Percentiles rank a stretch among this genome's conserved stretches.
These are phyloP conservation scores for Caenorhabditis sulstoni DNA, from an alignment of 2,888 invertebrate genomes.

Conservation along the genomic window DNA sequence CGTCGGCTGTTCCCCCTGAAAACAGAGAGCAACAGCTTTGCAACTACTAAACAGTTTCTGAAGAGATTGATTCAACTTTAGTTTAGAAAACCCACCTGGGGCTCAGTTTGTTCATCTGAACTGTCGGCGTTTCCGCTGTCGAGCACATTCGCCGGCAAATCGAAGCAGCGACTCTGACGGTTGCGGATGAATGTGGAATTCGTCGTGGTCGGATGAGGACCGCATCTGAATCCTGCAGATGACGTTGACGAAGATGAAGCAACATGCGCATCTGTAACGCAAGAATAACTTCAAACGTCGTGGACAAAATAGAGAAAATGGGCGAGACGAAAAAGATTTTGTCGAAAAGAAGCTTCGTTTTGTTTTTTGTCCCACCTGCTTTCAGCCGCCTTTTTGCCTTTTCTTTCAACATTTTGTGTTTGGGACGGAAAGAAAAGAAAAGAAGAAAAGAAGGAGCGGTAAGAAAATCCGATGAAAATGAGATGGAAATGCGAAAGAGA, in stretches of 20 bases:
- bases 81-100: not conserved
- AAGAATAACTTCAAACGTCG: not conserved
- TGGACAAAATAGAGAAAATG: constrained; percentile 1
- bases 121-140: not conserved
- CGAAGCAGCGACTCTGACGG: constrained; percentile 9
- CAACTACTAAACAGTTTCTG: no score
- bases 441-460: constrained; percentile 3
- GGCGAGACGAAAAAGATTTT: constrained; percentile 4
- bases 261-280: no score
- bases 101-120: not conserved
- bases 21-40: not conserved
- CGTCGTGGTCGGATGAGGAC: not conserved
- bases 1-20: constrained; percentile 14
- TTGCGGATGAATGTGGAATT: constrained; percentile 2
- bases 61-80: constrained; percentile 7
- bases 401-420: not conserved
- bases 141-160: constrained; percentile 2
- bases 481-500: constrained; percentile 15
- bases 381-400: not conserved
- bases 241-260: constrained; percentile 4
- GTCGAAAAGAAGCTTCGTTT: constrained; percentile 4
- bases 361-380: constrained; percentile 6
- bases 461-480: constrained; percentile 18
- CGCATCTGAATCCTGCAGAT: constrained; percentile 4
- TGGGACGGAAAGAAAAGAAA: not conserved